Base-by-base conservation (phyloP, 2,888 invertebrate genomes). In the Andrena haemorrhoa region DNA sequence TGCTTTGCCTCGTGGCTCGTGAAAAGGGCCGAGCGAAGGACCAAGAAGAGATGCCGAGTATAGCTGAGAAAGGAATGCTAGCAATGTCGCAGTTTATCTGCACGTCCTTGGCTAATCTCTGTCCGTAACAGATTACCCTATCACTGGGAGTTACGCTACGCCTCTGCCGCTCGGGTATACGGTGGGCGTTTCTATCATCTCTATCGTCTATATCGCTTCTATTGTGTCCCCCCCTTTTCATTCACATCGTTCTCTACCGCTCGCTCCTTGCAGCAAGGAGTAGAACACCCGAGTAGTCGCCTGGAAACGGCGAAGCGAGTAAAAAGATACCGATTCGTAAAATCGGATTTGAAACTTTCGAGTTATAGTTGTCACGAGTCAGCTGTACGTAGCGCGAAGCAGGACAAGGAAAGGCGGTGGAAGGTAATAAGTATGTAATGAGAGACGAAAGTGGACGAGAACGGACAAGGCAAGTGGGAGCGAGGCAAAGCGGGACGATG, bases 91-190 rank as follows among this genome's bases (percentile, higher is more conserved):
- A 89, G 88, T 93, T 93, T 93, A 93, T 93, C 93, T 93, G 84
- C 79, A 83, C 93, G 93, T 92, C 93, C 93, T 93, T 93, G 93
- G 91, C 92, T 93, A 93, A 93, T 93, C 93, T 93, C 83, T 84
- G 82, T 84, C 90, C 89, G 86, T 89, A 86, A 89, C 88, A 93
- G 93, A 93, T 93, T 93, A 92, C 89, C 89, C 89, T 91, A 92
- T 92, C 92, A 89, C 66, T 51, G 64, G 23, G 68, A 84, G 75
- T 88, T 83, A 75, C 70, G 82, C 75, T 82, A 75, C 80, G 84
- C 75, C 76, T 75, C 74, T 78, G 78, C 29, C 60, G 63, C 69
- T 72, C 64, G 65, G 41, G 63, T 75, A 64, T 65, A 68, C 56
- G 73, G 76, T 66, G 69, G 66, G 65, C 64, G 56, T 64, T 68